Conservation (phyloP, 2,113 vertebrate species). For the Pituophis catenifer region DNA sequence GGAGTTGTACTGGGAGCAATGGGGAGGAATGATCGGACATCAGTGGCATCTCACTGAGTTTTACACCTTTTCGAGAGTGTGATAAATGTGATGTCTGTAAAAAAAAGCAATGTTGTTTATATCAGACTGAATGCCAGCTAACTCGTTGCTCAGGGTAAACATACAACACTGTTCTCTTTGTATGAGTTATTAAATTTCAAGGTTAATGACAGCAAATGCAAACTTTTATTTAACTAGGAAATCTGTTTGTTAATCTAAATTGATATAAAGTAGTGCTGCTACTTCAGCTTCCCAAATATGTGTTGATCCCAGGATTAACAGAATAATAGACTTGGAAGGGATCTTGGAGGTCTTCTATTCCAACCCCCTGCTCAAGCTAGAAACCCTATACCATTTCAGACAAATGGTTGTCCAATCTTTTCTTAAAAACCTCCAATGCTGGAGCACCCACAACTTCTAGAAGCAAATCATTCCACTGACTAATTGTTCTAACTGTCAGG, state of each 20-base stretch:
- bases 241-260: background rate
- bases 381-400: background rate
- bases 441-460: background rate
- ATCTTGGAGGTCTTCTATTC: background rate
- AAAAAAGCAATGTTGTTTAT: slow-evolving; percentile 12
- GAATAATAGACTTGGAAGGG: background rate
- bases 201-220: background rate
- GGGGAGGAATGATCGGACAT: slow-evolving; percentile 41
- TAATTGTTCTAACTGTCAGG: background rate
- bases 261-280: background rate
- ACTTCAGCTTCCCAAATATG: background rate
- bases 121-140: background rate
- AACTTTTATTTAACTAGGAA: background rate
- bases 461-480: background rate
- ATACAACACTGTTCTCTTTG: background rate
- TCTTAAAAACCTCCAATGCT: background rate
- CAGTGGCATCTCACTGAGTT: slow-evolving; percentile 22
- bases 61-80: slow-evolving; percentile 35
- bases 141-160: background rate
- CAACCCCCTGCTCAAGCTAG: background rate
- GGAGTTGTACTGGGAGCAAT: background rate
- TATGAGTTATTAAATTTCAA: background rate
- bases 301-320: background rate
- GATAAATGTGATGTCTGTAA: slow-evolving; percentile 12
- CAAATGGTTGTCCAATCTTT: background rate